Conservation (phyloP, 2,888 invertebrate species). For the Chrysodeixis includens region DNA sequence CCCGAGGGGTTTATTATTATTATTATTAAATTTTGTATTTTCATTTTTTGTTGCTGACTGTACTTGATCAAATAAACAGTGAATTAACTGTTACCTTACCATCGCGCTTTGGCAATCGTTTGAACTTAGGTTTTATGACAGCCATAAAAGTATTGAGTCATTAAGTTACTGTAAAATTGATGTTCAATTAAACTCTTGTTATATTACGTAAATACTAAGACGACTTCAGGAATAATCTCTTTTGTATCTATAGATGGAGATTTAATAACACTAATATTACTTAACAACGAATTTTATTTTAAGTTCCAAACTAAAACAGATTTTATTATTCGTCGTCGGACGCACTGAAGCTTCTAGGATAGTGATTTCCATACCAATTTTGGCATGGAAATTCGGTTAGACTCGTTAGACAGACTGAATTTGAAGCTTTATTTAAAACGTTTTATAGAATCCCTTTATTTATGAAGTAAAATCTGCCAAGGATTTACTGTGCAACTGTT, state of each 20-base stretch:
- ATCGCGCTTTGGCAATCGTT: constrained; percentile 21
- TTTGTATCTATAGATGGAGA: no score
- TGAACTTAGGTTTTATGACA: constrained; percentile 19
- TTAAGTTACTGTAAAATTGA: neutral
- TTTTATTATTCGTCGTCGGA: constrained; percentile 15
- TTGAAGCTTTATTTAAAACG: neutral
- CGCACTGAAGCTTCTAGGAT: constrained; percentile 7
- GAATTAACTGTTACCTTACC: constrained; percentile 43
- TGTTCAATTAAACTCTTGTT: neutral
- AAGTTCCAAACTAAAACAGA: no score
- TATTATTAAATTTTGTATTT: no score
- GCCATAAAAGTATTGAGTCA: neutral
- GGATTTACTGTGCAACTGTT: constrained; percentile 28
- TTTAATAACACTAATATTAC: no score
- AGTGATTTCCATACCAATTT: constrained; percentile 15
- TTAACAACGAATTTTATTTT: no score
- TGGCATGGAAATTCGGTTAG: constrained; percentile 16
- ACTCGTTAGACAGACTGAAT: neutral
- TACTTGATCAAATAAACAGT: constrained; percentile 49
- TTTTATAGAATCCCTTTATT: neutral
- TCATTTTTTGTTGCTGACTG: neutral
- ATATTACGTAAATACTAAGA: no score
- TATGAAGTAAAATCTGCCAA: constrained; percentile 15
- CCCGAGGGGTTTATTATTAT: no score
- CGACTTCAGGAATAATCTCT: no score